Conservation (phyloP, 2,797 vertebrate genomes). For the Peromyscus aztecus region DNA sequence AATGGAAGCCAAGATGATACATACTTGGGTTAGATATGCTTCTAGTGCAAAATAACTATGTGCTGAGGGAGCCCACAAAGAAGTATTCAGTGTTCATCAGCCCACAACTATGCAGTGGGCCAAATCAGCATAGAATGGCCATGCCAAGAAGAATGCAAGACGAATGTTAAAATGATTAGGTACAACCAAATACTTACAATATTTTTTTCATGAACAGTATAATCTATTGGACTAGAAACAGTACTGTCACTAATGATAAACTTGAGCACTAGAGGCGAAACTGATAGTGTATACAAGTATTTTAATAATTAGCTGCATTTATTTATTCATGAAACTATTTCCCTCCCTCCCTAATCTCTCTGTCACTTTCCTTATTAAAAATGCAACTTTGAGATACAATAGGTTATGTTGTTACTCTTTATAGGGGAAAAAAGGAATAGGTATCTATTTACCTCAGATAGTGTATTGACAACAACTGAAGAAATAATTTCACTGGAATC, state of each 20-base stretch:
- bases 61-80: background rate
- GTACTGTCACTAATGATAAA: background rate
- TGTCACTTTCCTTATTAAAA: background rate
- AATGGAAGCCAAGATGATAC: constrained; percentile 53
- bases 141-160: constrained; percentile 33
- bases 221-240: constrained; percentile 16
- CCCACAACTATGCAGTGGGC: constrained; percentile 56
- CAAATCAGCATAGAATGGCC: constrained; percentile 1
- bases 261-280: background rate
- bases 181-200: constrained; percentile 53
- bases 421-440: background rate
- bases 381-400: background rate
- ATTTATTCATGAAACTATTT: background rate
- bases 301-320: background rate
- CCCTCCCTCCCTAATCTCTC: no score
- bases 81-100: constrained; percentile 52
- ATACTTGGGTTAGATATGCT: constrained; percentile 58
- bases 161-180: constrained; percentile 20
- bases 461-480: background rate
- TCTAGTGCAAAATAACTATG: constrained; percentile 51
- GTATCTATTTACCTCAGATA: background rate
- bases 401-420: background rate
- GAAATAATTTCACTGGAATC: background rate
- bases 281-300: background rate
- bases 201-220: constrained; percentile 10